Base-by-base conservation (phyloP, 2,888 invertebrate species). In the Noctua comes region DNA sequence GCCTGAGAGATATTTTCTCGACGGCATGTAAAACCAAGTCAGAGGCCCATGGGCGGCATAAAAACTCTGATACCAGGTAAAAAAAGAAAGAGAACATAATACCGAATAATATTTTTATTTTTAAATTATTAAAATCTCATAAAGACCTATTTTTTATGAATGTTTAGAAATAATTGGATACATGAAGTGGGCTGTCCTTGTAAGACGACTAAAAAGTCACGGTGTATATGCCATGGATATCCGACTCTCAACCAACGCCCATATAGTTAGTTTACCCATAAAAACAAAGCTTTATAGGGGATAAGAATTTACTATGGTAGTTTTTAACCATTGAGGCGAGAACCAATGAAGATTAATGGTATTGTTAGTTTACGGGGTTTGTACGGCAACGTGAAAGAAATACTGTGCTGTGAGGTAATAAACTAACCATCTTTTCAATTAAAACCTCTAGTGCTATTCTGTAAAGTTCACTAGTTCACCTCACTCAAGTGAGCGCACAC, bases 241-340 rank as follows among this genome's bases (percentile, higher is more conserved):
- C 3, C 0, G 31, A 18, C 43, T 3, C n/a, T 6, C 16, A 0
- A 43, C 31, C 18, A n/a, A 51, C 64, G 11, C 74, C 68, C 51
- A 51, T 21, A 11, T 4, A 31, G 46, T 82, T 24, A 3, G 36
- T 27, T 36, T 8, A 16, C n/a, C 74, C 11, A 85, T 85, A 85
- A 81, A 82, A 46, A 16, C 31, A 36, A 10, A 24, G 82, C 54
- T 74, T 81, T 81, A 74, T 11, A 51, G 82, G 24, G 36, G 10
- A 81, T 80, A 51, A 36, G 43, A 81, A 85, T 82, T 82, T 81
- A 85, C n/a, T 62, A 54, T 66, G 82, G 69, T 48, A 73, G 69
- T 73, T 85, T 66, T 85, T 62, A 59, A 70, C 86, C 69, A 43
- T 5, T 65, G 86, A 59, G 74, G 69, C 69, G 51, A 65, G 6